Conservation (phyloP, 2,888 invertebrate genomes). For the Deilephila porcellus region DNA sequence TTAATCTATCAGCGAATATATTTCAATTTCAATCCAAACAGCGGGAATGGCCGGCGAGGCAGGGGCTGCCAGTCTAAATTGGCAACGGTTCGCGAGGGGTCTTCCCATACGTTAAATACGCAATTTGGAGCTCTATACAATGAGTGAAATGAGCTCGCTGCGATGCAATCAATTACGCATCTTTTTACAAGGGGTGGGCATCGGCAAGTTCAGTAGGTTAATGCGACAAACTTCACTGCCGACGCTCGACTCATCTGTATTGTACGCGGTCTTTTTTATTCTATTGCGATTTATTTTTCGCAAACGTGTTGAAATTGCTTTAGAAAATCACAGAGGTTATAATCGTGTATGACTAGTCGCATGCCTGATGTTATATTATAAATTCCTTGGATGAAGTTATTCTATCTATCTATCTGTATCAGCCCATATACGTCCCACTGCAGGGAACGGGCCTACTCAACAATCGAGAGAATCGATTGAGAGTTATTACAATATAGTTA, state of each 20-base stretch:
- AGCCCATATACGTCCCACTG: too few relatives aligned
- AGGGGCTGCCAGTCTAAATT: constrained; percentile 70
- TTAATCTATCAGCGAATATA: constrained; percentile 11
- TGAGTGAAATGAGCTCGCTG: constrained; percentile 79
- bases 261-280: constrained; percentile 1
- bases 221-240: constrained; percentile 22
- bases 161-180: constrained; percentile 81
- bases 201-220: constrained; percentile 68
- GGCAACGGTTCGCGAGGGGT: constrained; percentile 78
- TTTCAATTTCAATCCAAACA: constrained; percentile 63
- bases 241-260: background rate
- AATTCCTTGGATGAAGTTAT: too few relatives aligned
- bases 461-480: too few relatives aligned
- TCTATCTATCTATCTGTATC: too few relatives aligned
- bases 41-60: constrained; percentile 41
- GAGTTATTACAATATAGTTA: too few relatives aligned
- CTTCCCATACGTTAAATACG: constrained; percentile 82
- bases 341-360: too few relatives aligned
- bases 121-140: constrained; percentile 79
- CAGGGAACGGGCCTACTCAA: too few relatives aligned
- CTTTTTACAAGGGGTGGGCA: constrained; percentile 66
- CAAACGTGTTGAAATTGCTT: background rate
- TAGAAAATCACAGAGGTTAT: background rate
- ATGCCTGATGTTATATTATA: too few relatives aligned
- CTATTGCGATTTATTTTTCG: background rate